Evolutionary conservation across 2,888 invertebrate genomes (phyloP).

Genomic region (Erebia ligea): DNA sequence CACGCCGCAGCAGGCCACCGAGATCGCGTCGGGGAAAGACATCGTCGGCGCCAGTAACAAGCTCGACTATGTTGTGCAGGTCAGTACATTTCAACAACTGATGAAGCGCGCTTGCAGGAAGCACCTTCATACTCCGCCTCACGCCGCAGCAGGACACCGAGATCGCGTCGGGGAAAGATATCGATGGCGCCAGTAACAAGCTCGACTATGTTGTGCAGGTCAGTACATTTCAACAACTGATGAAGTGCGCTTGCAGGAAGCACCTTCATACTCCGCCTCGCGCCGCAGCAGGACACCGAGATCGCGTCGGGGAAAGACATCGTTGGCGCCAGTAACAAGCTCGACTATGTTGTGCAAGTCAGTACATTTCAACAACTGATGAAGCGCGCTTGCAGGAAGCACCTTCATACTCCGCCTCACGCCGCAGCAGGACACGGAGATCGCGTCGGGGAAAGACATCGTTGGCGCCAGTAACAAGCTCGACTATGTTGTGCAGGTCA

Average conservation of each 20-base stretch:
- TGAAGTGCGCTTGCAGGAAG: slow-evolving; percentile 83
- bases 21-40: slow-evolving; percentile 91
- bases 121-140: slow-evolving; percentile 93
- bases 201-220: slow-evolving; percentile 87
- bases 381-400: slow-evolving; percentile 77
- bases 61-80: slow-evolving; percentile 87
- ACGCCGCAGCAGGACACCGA: slow-evolving; percentile 97
- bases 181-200: slow-evolving; percentile 83
- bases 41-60: slow-evolving; percentile 84
- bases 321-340: no score
- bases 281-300: no score
- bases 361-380: slow-evolving; percentile 81
- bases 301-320: no score
- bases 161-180: slow-evolving; percentile 90
- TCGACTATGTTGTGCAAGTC: no score
- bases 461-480: no score
- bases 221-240: slow-evolving; percentile 65
- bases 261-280: no score
- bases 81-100: slow-evolving; percentile 43
- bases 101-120: slow-evolving; percentile 89
- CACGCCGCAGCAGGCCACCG: slow-evolving; percentile 96
- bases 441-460: no score
- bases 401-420: no score
- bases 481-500: no score
- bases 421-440: no score